Percentiles rank a stretch among this genome's conserved stretches.
Evolutionary conservation across 1,140 invertebrate genomes (phyloP).

Genomic region (Drosophila virilis): DNA sequence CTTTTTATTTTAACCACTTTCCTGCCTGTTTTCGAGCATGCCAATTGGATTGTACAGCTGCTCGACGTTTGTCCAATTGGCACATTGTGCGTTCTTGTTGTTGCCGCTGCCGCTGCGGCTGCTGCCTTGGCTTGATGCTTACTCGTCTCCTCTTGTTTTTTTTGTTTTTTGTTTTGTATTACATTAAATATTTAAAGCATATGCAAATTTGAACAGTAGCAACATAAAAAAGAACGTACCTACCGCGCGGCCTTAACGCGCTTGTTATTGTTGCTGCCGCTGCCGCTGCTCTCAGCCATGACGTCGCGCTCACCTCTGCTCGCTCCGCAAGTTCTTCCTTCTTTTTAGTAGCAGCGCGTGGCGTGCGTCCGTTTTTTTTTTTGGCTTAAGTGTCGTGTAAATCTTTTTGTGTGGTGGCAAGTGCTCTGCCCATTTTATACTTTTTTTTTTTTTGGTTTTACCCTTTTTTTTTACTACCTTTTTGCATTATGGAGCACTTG

Average conservation of each 20-base stretch:
- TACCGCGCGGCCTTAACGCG: conserved; percentile 60
- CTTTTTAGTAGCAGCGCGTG: conserved; percentile 39
- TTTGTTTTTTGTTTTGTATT: conserved; percentile 60
- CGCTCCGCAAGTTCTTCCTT: conserved; percentile 3
- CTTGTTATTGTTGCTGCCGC: conserved; percentile 18
- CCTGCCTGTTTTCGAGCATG: conserved; percentile 22
- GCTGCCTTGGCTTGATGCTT: conserved; percentile 35
- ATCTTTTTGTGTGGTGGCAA: conserved; percentile 78
- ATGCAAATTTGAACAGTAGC: conserved; percentile 81
- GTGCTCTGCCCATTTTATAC: conserved; percentile 59
- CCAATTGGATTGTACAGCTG: conserved; percentile 58
- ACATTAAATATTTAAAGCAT: conserved; percentile 83
- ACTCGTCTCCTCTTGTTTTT: conserved; percentile 59
- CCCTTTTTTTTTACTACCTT: conserved; percentile 34
- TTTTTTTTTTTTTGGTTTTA: conserved; percentile 23
- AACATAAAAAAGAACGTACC: conserved; percentile 65
- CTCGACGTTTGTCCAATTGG: conserved; percentile 61
- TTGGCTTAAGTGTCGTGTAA: conserved; percentile 76
- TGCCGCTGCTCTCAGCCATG: conserved; percentile 32
- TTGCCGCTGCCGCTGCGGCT: conserved; percentile 19
- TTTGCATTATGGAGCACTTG: conserved; percentile 38
- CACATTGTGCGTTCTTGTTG: conserved; percentile 50
- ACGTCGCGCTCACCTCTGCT: conserved; percentile 40
- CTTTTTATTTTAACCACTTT: conserved; percentile 33
- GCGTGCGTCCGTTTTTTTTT: conserved; percentile 47